Percentiles rank a stretch among this genome's conserved stretches.
Conservation (phyloP, 2,888 invertebrate species). For the Lasioglossum pauxillum region DNA sequence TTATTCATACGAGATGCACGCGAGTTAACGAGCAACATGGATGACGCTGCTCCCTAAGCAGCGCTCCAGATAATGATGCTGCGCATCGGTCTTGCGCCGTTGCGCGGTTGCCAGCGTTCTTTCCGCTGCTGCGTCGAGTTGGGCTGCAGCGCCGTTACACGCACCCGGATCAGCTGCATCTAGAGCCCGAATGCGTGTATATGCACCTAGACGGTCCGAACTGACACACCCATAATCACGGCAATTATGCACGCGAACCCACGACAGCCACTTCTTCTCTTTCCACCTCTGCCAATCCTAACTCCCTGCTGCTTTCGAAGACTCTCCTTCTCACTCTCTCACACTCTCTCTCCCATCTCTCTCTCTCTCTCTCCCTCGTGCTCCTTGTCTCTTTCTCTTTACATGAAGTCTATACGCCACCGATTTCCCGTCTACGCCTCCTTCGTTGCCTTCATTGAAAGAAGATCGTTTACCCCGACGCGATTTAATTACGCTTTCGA, state of each 20-base stretch:
- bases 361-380: not conserved
- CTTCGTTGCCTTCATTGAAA: not conserved
- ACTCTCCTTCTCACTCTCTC: not conserved
- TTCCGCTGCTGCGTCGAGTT: conserved; percentile 32
- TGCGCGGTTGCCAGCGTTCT: conserved; percentile 70
- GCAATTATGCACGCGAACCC: conserved; percentile 74
- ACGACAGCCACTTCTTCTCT: conserved; percentile 58
- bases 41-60: conserved; percentile 68
- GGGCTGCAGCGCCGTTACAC: conserved; percentile 64
- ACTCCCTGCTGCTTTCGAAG: not conserved
- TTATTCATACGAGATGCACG: conserved; percentile 59
- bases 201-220: conserved; percentile 68
- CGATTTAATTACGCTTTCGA: conserved; percentile 67
- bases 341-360: not conserved
- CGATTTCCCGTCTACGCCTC: not conserved
- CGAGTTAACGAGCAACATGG: conserved; percentile 69
- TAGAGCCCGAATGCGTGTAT: conserved; percentile 56
- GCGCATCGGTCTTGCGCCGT: conserved; percentile 69
- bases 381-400: not conserved
- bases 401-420: not conserved
- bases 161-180: conserved; percentile 71
- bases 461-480: conserved; percentile 67
- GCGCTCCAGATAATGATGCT: conserved; percentile 75
- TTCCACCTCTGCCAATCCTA: conserved; percentile 12
- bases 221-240: conserved; percentile 76